These are phyloP conservation scores for Arctia plantaginis DNA, from an alignment of 2,888 invertebrate species.

Conservation along the genomic window DNA sequence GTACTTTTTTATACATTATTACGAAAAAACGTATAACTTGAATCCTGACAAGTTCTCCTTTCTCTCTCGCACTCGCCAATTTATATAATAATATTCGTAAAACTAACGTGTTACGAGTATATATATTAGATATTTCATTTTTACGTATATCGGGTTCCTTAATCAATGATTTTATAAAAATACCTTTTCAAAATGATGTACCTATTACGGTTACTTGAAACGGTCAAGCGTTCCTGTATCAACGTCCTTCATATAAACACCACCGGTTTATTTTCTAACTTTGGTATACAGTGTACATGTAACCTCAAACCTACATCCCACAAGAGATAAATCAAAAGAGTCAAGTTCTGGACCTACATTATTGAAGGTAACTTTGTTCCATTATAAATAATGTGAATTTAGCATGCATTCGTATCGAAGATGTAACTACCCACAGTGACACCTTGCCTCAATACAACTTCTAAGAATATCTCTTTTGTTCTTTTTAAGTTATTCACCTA, in stretches of 20 bases:
- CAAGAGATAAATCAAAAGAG: conserved; percentile 63
- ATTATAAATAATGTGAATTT: conserved; percentile 72
- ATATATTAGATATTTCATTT: conserved; percentile 75
- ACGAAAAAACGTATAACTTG: conserved; percentile 82
- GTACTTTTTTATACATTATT: conserved; percentile 75
- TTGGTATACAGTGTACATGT: conserved; percentile 85
- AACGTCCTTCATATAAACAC: conserved; percentile 61
- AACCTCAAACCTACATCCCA: conserved; percentile 70
- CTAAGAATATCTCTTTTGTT: conserved; percentile 74
- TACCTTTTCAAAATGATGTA: conserved; percentile 76
- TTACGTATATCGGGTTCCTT: conserved; percentile 85
- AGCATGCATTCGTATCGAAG: conserved; percentile 64
- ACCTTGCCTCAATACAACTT: conserved; percentile 69
- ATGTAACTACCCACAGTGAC: conserved; percentile 64
- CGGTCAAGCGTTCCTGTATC: conserved; percentile 56
- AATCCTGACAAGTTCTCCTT: conserved; percentile 77
- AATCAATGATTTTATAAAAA: conserved; percentile 86
- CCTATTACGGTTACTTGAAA: conserved; percentile 53
- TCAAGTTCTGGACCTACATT: conserved; percentile 69
- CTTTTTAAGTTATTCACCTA: conserved; percentile 66
- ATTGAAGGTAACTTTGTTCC: conserved; percentile 83
- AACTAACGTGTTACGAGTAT: conserved; percentile 82
- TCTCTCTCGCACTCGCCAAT: conserved; percentile 69
- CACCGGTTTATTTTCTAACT: conserved; percentile 83
- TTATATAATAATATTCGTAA: conserved; percentile 73